Conservation (phyloP, 2,113 vertebrate genomes). For the Rhinopomastus cyanomelas region DNA sequence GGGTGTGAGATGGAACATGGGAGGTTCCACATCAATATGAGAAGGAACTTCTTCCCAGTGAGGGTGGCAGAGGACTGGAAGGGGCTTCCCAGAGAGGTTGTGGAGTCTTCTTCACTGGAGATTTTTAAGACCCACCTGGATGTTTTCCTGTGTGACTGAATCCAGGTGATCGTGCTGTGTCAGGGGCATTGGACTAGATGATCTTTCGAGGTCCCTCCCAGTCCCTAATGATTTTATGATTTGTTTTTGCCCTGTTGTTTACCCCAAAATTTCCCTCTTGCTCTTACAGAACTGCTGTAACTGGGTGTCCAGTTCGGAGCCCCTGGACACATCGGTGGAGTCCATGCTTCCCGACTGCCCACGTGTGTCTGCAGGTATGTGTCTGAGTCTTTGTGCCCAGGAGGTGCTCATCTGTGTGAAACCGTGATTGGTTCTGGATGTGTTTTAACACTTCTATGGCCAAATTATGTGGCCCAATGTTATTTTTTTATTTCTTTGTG, state of each 20-base stretch:
- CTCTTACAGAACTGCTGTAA: slow-evolving; percentile 89
- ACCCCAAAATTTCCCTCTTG: slow-evolving; percentile 34
- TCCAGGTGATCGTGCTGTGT: no score
- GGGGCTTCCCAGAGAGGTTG: no score
- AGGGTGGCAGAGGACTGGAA: no score
- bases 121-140: no score
- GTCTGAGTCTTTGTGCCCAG: neutral
- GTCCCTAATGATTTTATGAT: no score
- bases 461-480: neutral
- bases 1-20: no score
- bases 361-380: slow-evolving; percentile 92
- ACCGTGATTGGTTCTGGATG: neutral
- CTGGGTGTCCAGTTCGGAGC: slow-evolving; percentile 95
- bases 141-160: no score
- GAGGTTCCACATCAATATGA: no score
- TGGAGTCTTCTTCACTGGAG: no score
- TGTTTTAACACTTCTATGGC: neutral
- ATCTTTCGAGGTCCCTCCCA: no score
- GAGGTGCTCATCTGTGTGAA: neutral
- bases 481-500: neutral
- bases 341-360: slow-evolving; percentile 95
- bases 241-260: neutral
- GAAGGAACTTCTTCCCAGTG: no score
- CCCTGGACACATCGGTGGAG: slow-evolving; percentile 89
- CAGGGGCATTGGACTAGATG: no score